Base-by-base conservation (phyloP, 2,888 invertebrate genomes). In the Acleris literana region DNA sequence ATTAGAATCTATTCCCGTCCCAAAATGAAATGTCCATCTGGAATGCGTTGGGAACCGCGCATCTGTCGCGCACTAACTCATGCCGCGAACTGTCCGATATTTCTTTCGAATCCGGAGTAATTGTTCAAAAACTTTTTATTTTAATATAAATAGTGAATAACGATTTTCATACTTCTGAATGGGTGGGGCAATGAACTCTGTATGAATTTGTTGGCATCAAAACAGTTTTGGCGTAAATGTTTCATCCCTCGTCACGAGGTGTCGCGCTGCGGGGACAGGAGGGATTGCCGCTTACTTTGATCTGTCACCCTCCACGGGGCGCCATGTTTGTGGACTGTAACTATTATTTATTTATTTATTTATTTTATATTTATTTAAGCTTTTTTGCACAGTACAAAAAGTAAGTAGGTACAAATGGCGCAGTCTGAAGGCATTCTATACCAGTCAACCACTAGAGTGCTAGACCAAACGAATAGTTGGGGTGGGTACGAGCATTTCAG, bases 41-140 rank as follows among this genome's bases (percentile, higher is more conserved):
- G 87, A 86, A 88, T 88, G 85, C 77, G 84, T 76, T 72, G 76
- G 62, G 68, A 71, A 69, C 68, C 54, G 64, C 76, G 76, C 90
- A 90, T 87, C 89, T 90, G 90, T 87, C 83, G 78, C 75, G 76
- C 81, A 81, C 77, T 90, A 88, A 87, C 79, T 90, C 89, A 89
- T 77, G 71, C 57, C 44, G 65, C 53, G 49, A 33, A 57, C 57
- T 53, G 46, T 46, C 20, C 52, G 61, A 56, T 52, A 66, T 61
- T 56, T 65, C 55, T 61, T 56, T 51, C 39, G 54, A 18, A 56
- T 44, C 25, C 18, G 22, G 39, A 62, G 57, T 62, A 66, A 56
- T 57, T 62, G 57, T 62, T 62, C 22, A 33, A 65, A 66, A 65
- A 48, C 16, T 29, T 33, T 20, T 56, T 18, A 61, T 56, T 57